Percentiles rank a stretch among this genome's conserved stretches.
These are phyloP conservation scores for Pristiophorus japonicus DNA, from an alignment of 2,113 vertebrate genomes.

Conservation along the genomic window DNA sequence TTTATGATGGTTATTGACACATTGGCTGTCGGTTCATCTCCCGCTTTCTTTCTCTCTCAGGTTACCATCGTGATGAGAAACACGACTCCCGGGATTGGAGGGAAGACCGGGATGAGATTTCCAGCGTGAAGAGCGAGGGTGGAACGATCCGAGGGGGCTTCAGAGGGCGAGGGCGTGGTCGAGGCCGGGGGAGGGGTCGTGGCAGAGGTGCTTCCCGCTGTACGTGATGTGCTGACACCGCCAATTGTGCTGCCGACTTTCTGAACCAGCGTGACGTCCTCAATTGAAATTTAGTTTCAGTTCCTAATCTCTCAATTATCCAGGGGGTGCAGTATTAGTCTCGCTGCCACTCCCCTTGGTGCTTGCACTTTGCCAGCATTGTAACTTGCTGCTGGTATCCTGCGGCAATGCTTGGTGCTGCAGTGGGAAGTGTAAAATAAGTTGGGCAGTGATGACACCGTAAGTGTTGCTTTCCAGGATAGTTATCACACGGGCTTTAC, in stretches of 20 bases:
- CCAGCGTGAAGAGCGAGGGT: constrained; percentile 94
- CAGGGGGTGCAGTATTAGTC: background rate
- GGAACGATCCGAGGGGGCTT: constrained; percentile 81
- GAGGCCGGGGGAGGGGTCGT: constrained; percentile 79
- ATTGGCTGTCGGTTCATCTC: background rate
- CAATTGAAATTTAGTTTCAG: background rate
- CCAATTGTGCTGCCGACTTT: background rate
- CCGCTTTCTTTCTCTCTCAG: constrained; percentile 48
- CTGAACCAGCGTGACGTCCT: background rate
- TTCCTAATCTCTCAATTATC: background rate
- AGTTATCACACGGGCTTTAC: background rate
- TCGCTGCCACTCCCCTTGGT: background rate
- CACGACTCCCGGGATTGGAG: constrained; percentile 78
- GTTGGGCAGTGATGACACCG: background rate
- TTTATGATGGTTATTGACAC: background rate
- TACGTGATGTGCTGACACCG: constrained; percentile 43
- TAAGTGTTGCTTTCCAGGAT: background rate
- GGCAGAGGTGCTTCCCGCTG: constrained; percentile 73
- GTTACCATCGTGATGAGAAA: constrained; percentile 86
- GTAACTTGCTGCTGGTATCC: background rate
- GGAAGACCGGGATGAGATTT: constrained; percentile 88
- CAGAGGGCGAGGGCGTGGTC: constrained; percentile 80
- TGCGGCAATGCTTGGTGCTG: background rate
- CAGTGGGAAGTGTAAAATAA: background rate
- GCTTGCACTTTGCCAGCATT: background rate